Evolutionary conservation across 2,797 vertebrate genomes (phyloP).

Genomic region (Etheostoma perlongum): DNA sequence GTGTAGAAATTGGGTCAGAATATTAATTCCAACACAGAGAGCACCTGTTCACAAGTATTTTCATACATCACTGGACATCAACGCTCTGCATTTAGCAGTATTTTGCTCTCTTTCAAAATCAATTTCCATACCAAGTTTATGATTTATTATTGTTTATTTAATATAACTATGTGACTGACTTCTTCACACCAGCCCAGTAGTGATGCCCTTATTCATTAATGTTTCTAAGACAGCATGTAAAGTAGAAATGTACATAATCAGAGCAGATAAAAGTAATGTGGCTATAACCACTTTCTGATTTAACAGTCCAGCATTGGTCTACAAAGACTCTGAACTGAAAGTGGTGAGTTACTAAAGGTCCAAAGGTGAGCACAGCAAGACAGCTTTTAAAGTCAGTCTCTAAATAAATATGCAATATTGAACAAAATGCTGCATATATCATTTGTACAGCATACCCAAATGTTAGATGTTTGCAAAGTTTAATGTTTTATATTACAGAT

Average conservation of each 20-base stretch:
- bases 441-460: not conserved
- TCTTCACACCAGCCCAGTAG: not conserved
- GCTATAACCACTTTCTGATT: not conserved
- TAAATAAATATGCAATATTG: conserved; percentile 26
- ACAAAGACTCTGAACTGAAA: conserved; percentile 10
- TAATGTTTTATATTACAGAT: not conserved
- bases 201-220: not conserved
- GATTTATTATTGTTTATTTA: not conserved
- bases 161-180: not conserved
- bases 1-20: conserved; percentile 23
- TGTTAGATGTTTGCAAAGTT: not conserved
- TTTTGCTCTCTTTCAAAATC: not conserved
- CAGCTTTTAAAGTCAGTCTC: conserved; percentile 41
- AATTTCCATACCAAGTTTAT: not conserved
- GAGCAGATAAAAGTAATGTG: not conserved
- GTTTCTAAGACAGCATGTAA: not conserved
- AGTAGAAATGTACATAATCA: not conserved
- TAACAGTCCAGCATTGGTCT: not conserved
- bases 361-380: conserved; percentile 20
- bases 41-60: conserved; percentile 19
- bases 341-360: conserved; percentile 29
- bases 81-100: too few species aligned
- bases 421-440: not conserved
- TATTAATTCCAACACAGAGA: conserved; percentile 6
- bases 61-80: not conserved